Percentiles rank a stretch among this genome's conserved stretches.
Conservation (phyloP, 1,140 invertebrate genomes). For the Phocides pigmalion region DNA sequence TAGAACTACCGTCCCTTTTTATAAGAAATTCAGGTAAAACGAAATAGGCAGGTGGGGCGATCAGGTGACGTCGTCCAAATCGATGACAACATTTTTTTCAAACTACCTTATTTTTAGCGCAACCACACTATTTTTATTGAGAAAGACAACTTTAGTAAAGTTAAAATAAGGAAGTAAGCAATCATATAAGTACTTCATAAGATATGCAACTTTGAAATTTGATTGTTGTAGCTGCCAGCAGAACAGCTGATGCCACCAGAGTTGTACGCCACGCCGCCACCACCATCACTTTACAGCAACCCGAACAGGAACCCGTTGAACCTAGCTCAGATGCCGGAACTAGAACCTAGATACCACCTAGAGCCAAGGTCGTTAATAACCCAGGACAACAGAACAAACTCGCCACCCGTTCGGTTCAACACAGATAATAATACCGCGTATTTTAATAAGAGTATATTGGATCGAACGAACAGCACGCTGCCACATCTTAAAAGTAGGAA, state of each 20-base stretch:
- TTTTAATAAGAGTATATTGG: constrained; percentile 55
- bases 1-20: too few relatives aligned
- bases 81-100: too few relatives aligned
- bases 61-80: too few relatives aligned
- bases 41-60: too few relatives aligned
- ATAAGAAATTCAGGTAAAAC: too few relatives aligned
- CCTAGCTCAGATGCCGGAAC: constrained; percentile 62
- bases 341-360: constrained; percentile 57
- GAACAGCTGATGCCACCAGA: constrained; percentile 64
- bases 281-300: constrained; percentile 62
- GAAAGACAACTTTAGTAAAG: too few relatives aligned
- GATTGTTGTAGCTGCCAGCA: constrained; percentile 54
- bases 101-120: too few relatives aligned
- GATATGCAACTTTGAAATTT: too few relatives aligned
- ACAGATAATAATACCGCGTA: constrained; percentile 55
- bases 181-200: too few relatives aligned
- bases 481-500: constrained; percentile 58
- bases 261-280: constrained; percentile 50
- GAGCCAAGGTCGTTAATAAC: constrained; percentile 46
- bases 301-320: constrained; percentile 60
- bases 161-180: too few relatives aligned
- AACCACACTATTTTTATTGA: too few relatives aligned
- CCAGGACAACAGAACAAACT: constrained; percentile 52
- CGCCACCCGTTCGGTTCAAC: constrained; percentile 64
- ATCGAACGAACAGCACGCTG: constrained; percentile 56